Evolutionary conservation across 1,140 invertebrate genomes (phyloP), one percentile per base, ranked within the genome.

Genomic region (Drosophila quadrilineata): DNA sequence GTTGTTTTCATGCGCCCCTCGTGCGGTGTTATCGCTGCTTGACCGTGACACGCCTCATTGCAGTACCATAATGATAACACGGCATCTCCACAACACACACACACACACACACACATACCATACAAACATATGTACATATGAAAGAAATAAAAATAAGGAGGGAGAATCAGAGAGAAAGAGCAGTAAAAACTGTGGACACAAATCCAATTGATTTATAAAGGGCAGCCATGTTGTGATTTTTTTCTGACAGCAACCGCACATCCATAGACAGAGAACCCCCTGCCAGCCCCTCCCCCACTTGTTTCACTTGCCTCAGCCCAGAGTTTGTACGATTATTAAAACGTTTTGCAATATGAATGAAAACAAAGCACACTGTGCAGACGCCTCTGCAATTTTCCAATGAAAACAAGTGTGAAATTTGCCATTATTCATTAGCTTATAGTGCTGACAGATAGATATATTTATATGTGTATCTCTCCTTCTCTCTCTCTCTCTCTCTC

Each of bases 191-290:
- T 50, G 38, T 4, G 33, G 31, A 40, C 54, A 59, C 45, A 64
- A 64, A 64, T 64, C 41, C 52, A 58, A 65, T 65, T 65, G 62
- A 65, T 65, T 58, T 58, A 65, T 58, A 65, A 65, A 58, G 26
- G 62, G 35, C 52, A 43, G 43, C 35, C 28, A 59, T 33, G 62
- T 35, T 43, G 26, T 22, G 60, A 46, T 28, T 46, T 9, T 10
- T 28, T 28, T 12, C 16, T 3, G 26, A 33, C 1, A 22, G 4
- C 19, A 57, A 31, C 52, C 16, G 10, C 36, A 43, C 33, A 36
- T 21, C 19, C 36, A 17, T 38, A 9, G 6, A 22, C 48, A 22
- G 6, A 1, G 1, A 3, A 6, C 24, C 8, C 26, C 28, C 40
- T 0, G 2, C 9, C 29, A 8, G 14, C 2, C 9, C 1, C 14